Conservation (phyloP, 2,113 vertebrate species). For the Hypocryptadius cinnamomeus region DNA sequence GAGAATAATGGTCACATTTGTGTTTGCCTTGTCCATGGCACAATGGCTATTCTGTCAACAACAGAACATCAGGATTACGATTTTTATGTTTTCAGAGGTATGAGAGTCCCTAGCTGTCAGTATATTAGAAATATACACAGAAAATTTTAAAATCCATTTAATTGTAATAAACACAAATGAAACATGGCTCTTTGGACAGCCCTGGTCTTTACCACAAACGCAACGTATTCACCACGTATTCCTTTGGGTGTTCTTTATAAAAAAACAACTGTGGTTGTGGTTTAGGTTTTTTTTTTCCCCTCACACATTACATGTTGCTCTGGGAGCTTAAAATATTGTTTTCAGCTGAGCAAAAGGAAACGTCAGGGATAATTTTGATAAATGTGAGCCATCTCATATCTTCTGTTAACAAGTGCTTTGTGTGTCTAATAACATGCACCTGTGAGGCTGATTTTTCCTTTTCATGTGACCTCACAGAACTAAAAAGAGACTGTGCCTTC, state of each 20-base stretch:
- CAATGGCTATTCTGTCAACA: background rate
- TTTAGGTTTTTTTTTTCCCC: background rate
- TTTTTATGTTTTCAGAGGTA: background rate
- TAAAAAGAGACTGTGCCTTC: background rate
- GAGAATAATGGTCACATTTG: background rate
- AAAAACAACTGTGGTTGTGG: background rate
- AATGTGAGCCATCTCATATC: constrained; percentile 36
- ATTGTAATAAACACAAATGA: background rate
- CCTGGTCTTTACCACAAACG: background rate
- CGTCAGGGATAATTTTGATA: constrained; percentile 54
- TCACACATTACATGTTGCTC: background rate
- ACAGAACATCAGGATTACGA: background rate
- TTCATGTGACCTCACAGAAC: constrained; percentile 19
- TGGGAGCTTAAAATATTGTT: constrained; percentile 18
- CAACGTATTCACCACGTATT: background rate
- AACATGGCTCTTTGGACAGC: background rate
- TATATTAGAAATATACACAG: background rate
- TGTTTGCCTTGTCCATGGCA: background rate
- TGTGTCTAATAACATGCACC: constrained; percentile 45
- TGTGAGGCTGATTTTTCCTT: constrained; percentile 29
- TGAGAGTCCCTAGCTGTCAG: background rate
- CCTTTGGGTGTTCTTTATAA: background rate
- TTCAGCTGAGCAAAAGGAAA: constrained; percentile 64
- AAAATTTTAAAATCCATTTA: background rate
- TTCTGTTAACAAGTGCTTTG: constrained; percentile 55